Evolutionary conservation across 2,113 vertebrate genomes (phyloP).

Genomic region (Semnornis frantzii): DNA sequence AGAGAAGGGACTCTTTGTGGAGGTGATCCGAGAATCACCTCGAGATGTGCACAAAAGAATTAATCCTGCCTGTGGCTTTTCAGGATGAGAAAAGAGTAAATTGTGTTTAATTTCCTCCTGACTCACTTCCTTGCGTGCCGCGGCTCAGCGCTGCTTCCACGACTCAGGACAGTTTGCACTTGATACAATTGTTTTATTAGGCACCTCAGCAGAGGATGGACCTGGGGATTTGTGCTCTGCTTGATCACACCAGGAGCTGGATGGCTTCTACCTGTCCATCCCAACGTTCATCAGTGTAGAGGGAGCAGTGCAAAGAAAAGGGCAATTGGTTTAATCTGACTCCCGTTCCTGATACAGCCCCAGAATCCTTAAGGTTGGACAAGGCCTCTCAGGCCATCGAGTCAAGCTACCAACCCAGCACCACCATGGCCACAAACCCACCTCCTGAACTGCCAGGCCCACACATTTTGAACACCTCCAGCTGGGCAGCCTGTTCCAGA

Average conservation of each 20-base stretch:
- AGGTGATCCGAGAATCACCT: slow-evolving; percentile 27
- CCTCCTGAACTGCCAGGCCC: too few relatives aligned
- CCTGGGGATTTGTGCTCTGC: not conserved
- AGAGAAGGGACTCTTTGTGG: slow-evolving; percentile 13
- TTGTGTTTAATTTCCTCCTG: slow-evolving; percentile 26
- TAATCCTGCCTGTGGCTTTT: not conserved
- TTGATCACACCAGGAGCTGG: not conserved
- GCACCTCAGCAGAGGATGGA: not conserved
- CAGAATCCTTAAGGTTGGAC: too few relatives aligned
- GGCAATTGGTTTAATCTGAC: not conserved
- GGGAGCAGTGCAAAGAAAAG: not conserved
- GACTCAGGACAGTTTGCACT: not conserved
- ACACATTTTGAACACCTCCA: too few relatives aligned
- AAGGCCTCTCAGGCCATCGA: too few relatives aligned
- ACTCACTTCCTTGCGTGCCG: slow-evolving; percentile 9
- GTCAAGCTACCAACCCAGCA: too few relatives aligned
- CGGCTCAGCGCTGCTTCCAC: not conserved
- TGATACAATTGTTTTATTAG: not conserved
- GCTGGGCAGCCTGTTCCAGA: too few relatives aligned
- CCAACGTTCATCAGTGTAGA: rapidly evolving
- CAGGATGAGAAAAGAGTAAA: not conserved
- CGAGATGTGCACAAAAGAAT: not conserved
- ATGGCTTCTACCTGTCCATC: not conserved
- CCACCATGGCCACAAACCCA: too few relatives aligned
- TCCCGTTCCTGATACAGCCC: not conserved